Conservation (phyloP, 2,888 invertebrate species). For the Buathra laborator region DNA sequence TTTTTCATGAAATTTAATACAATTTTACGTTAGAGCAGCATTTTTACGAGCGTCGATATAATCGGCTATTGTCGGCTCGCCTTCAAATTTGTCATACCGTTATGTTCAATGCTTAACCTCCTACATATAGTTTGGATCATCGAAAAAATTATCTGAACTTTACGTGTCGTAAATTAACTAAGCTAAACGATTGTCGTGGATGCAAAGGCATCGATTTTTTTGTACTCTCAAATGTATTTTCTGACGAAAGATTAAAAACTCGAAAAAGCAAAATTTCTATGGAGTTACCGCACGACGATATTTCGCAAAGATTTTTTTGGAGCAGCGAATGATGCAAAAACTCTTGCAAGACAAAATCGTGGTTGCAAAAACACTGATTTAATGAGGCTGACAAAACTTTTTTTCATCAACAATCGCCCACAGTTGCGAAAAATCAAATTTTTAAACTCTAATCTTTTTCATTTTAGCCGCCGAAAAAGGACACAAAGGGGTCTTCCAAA, state of each 20-base stretch:
- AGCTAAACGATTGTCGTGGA: not conserved
- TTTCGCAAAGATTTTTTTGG: not conserved
- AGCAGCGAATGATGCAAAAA: conserved; percentile 65
- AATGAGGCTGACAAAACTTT: conserved; percentile 84
- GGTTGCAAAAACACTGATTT: conserved; percentile 84
- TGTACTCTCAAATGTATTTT: not conserved
- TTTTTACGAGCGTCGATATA: not conserved
- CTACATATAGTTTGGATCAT: conserved; percentile 2
- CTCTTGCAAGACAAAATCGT: conserved; percentile 72
- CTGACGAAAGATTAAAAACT: not conserved
- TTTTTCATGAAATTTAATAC: not conserved
- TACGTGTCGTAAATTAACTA: not conserved
- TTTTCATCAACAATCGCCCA: not conserved
- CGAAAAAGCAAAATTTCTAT: not conserved
- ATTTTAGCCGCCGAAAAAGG: conserved; percentile 96
- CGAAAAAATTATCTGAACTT: not conserved
- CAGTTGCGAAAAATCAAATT: not conserved
- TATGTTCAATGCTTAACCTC: conserved; percentile 24
- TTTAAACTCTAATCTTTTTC: conserved; percentile 52
- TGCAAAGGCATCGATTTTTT: not conserved
- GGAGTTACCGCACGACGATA: not conserved
- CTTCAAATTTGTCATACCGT: not conserved
- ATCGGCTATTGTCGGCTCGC: not conserved
- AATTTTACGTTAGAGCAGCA: not conserved
- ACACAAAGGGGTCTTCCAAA: conserved; percentile 95